A percentile compares a stretch with the other conserved stretches of the same genome.
phyloP scores from a whole-genome alignment of 2,888 invertebrate species.

The Drosophila mulleri region DNA sequence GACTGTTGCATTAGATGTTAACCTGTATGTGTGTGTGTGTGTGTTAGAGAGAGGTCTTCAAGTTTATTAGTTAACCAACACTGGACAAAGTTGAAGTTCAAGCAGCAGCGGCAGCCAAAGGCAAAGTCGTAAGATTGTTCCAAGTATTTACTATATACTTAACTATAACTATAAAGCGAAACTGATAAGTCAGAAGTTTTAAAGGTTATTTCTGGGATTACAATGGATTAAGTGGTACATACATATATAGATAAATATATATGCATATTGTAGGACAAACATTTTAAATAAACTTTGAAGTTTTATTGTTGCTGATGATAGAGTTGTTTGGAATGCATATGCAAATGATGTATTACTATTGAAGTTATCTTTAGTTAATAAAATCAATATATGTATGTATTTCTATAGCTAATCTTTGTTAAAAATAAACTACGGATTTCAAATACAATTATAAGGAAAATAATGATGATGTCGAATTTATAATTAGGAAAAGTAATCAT shows the following conservation, averaged over 20 bases:
- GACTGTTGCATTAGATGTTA: constrained; percentile 1
- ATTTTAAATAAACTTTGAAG: no score
- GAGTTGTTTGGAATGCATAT: neutral
- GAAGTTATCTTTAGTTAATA: neutral
- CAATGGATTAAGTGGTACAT: neutral
- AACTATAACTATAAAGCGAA: neutral
- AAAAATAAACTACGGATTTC: no score
- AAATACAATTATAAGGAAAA: neutral
- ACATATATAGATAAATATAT: neutral
- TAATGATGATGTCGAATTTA: neutral
- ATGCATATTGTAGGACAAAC: no score
- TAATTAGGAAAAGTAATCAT: neutral
- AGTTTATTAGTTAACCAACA: constrained; percentile 3
- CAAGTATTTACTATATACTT: neutral
- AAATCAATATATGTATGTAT: no score
- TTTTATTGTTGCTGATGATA: no score
- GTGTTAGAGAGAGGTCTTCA: neutral
- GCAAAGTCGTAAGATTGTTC: neutral
- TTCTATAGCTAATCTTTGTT: no score
- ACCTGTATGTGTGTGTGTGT: neutral
- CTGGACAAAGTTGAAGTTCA: constrained; percentile 8
- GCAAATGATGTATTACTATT: neutral
- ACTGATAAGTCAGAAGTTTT: neutral
- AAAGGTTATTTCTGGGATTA: constrained; percentile 1
- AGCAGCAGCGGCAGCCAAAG: neutral